These are phyloP conservation scores for Halictus quadricinctus DNA, from an alignment of 2,888 invertebrate genomes.

Conservation along the genomic window DNA sequence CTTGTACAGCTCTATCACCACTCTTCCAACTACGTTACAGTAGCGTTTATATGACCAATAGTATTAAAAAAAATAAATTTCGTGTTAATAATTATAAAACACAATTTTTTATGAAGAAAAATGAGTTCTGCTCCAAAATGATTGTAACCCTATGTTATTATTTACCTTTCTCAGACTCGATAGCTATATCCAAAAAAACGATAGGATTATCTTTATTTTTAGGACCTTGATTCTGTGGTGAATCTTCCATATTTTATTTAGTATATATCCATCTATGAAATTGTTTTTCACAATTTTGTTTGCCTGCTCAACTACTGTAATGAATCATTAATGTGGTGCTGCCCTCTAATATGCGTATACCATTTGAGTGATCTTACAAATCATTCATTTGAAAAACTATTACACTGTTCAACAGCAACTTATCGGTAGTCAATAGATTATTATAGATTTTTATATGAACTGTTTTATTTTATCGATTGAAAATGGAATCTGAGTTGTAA, in stretches of 20 bases:
- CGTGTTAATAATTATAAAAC: slow-evolving; percentile 6
- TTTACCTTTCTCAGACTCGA: slow-evolving; percentile 87
- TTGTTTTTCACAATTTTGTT: slow-evolving; percentile 20
- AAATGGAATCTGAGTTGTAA: background rate
- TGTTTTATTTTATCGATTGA: background rate
- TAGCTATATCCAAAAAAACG: slow-evolving; percentile 88
- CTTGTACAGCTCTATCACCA: slow-evolving; percentile 93
- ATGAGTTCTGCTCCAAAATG: background rate
- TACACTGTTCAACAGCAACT: background rate
- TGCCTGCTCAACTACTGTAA: background rate
- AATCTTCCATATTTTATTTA: slow-evolving; percentile 67
- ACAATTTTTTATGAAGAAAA: background rate
- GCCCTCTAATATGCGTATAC: slow-evolving; percentile 8
- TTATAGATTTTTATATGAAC: background rate
- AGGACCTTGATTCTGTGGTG: slow-evolving; percentile 57
- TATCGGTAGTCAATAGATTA: background rate
- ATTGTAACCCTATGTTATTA: slow-evolving; percentile 14
- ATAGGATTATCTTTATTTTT: slow-evolving; percentile 84
- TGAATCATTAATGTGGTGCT: slow-evolving; percentile 10
- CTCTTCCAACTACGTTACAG: slow-evolving; percentile 86
- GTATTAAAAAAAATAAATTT: slow-evolving; percentile 23
- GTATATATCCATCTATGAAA: slow-evolving; percentile 16
- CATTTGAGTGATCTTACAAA: background rate
- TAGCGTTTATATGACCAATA: slow-evolving; percentile 41
- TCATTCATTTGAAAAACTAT: background rate